Evolutionary conservation across 2,797 vertebrate species (phyloP).

Genomic region (Natrix natrix): DNA sequence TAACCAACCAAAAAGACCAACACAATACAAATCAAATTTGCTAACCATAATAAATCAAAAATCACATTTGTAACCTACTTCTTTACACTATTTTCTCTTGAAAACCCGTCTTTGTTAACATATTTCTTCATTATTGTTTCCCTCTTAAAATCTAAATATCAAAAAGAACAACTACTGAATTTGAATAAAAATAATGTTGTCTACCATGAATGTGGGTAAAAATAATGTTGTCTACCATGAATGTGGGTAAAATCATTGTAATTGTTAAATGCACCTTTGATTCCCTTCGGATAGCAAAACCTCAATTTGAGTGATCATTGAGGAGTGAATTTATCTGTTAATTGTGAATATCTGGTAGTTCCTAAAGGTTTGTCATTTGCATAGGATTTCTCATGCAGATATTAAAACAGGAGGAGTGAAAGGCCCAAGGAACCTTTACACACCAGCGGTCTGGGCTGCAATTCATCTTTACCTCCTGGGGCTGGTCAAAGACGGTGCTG

Average conservation of each 20-base stretch:
- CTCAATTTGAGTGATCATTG: neutral
- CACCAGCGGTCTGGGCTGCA: neutral
- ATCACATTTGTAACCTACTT: neutral
- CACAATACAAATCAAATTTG: neutral
- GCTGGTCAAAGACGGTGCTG: slow-evolving; percentile 86
- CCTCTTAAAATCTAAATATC: neutral
- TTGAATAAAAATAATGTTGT: neutral
- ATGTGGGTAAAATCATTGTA: neutral
- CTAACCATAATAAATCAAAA: neutral
- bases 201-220: neutral
- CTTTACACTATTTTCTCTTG: neutral
- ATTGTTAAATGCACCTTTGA: neutral
- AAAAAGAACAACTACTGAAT: neutral
- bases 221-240: neutral
- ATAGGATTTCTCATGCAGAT: neutral
- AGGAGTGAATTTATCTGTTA: neutral
- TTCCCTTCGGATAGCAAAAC: neutral
- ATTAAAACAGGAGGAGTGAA: neutral
- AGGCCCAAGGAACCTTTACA: neutral
- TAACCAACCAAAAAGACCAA: neutral
- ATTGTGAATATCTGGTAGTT: neutral
- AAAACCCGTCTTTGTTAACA: neutral
- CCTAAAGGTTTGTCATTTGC: neutral
- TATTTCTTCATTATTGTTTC: neutral
- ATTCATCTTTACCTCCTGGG: slow-evolving; percentile 83